Base-by-base conservation (phyloP, 2,113 vertebrate species). In the Ranitomeya variabilis region DNA sequence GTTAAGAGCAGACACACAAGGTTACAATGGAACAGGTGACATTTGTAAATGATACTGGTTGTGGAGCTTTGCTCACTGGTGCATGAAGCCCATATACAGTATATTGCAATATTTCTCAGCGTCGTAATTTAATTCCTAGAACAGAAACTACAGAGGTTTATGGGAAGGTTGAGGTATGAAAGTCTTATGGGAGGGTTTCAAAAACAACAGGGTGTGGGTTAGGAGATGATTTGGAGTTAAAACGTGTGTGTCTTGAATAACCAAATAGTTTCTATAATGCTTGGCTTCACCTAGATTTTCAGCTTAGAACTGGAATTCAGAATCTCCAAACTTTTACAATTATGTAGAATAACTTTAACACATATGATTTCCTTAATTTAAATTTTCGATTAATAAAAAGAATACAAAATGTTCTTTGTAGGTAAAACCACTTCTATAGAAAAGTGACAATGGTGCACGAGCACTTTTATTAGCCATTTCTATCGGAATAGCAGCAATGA, bases 111-210 rank as follows among this genome's bases (percentile, higher is more conserved):
- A 45, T 80, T 87, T 66, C 64, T 87, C 15, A 67, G 37, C 51
- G 55, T 45, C 19, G 85, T 87, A 54, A 87, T 79, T 66, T 23
- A 66, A 80, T 78, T 87, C 74, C 76, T 79, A 80, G 74, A 87
- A 80, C 77, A n/a, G 86, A 87, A 87, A 71, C 77, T 37, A 71
- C 52, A 71, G 37, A 55, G 51, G 51, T 87, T 80, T 54, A 80
- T 51, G n/a, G 77, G 69, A 71, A 23, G 69, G 86, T 31, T 67
- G 85, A 45, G 64, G 15, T 54, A 67, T 12, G 69, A 13, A 80
- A 26, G 45, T 87, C n/a, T 11, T 52, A 55, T 8, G 23, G 21
- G n/a, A 83, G 31, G 14, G 16, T 62, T 66, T 82, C 1, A 66
- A 60, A 51, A 64, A 51, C 59, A 82, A 13, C 37, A 67, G 51